Base-by-base conservation (phyloP, 1,140 invertebrate species). In the Drosophila nebulosa region DNA sequence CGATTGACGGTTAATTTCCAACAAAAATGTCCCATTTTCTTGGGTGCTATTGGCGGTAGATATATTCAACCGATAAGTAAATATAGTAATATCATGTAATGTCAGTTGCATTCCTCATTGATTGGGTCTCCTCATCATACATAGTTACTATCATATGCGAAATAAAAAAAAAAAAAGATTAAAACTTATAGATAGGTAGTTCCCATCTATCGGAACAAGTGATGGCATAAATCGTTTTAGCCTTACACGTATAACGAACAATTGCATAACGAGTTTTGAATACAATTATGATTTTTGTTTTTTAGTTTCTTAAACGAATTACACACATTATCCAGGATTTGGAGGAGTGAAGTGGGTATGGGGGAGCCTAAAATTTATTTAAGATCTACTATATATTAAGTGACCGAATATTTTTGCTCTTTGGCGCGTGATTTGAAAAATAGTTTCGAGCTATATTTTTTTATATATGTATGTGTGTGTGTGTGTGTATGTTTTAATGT, bases 401-500 rank as follows among this genome's bases (percentile, higher is more conserved):
- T 52, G 50, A 52, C n/a, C 14, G 12, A 5, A 36, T 55, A 63
- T 56, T 70, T 72, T 72, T 63, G 21, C 32, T 50, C 26, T 39
- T 65, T 59, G 36, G 58, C 52, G 69, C 53, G 32, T 64, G 52
- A 4, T 58, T 69, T 73, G 36, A 53, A 55, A 65, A 68, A 66
- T 69, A 65, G 58, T 74, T 55, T 64, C 12, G 53, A 68, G 76
- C 64, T 55, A 59, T 39, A 55, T n/a, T n/a, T 74, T 59, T 69
- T 46, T 60, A 56, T 79, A 75, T 64, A 59, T 72, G 58, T 68
- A 64, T 52, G 66, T 73, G 21, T 14, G 42, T 61, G 21, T 58
- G 50, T 16, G 18, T 52, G 24, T 59, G 35, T 66, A 51, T 62
- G 65, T 77, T 62, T 65, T 39, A 52, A 35, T 75, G 63, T 79